Evolutionary conservation across 2,888 invertebrate species (phyloP).

Genomic region (Drosophila cracens): DNA sequence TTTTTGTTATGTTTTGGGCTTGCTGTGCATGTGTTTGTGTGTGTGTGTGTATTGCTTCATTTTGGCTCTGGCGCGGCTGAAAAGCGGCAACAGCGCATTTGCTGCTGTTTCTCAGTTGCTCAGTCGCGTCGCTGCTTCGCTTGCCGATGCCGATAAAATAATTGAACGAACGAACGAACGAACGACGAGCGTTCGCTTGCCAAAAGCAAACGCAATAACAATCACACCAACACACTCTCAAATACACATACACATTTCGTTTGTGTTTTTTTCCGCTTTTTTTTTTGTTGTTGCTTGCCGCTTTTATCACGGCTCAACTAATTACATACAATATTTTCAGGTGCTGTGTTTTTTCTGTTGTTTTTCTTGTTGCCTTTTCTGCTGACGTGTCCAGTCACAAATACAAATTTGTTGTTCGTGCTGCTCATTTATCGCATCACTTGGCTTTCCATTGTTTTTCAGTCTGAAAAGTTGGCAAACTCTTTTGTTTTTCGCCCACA

Average conservation of each 20-base stretch:
- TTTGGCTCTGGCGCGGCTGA: constrained; percentile 55
- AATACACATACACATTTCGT: constrained; percentile 27
- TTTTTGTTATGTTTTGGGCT: constrained; percentile 37
- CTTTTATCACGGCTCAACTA: constrained; percentile 61
- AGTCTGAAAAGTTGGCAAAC: constrained; percentile 61
- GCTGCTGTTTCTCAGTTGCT: constrained; percentile 24
- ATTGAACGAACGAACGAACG: constrained; percentile 58
- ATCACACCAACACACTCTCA: constrained; percentile 14
- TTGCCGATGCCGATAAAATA: constrained; percentile 62
- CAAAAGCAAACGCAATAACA: constrained; percentile 42
- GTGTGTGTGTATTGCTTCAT: constrained; percentile 45
- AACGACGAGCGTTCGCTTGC: constrained; percentile 29
- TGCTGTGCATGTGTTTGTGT: constrained; percentile 2
- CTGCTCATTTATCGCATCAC: constrained; percentile 56
- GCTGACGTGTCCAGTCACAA: constrained; percentile 35
- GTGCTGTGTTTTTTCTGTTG: constrained; percentile 15
- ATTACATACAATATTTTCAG: constrained; percentile 55
- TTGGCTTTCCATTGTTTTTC: constrained; percentile 59
- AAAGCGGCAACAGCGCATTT: constrained; percentile 61
- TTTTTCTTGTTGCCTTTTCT: constrained; percentile 18
- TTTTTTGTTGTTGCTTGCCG: constrained; percentile 11
- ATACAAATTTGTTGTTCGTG: constrained; percentile 24
- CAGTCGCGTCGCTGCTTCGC: constrained; percentile 46
- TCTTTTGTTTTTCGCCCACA: constrained; percentile 45
- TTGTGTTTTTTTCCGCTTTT: constrained; percentile 23